Percentiles rank a stretch among this genome's conserved stretches.
These are phyloP conservation scores for Acropora tenuis DNA, from an alignment of 64 coral and sea anemone genomes.

Conservation along the genomic window DNA sequence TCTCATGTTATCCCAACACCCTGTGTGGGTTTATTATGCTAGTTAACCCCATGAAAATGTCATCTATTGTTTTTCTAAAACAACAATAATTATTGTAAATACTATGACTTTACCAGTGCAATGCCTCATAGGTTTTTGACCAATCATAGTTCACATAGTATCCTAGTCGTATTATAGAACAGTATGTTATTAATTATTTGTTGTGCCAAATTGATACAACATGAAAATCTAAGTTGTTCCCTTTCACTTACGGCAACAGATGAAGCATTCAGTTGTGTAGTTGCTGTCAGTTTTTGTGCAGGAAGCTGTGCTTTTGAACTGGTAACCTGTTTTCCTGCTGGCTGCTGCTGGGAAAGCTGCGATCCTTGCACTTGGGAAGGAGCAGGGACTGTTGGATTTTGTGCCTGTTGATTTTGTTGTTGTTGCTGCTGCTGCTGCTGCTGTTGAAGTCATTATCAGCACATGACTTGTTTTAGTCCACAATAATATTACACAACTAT, in stretches of 20 bases:
- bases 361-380: constrained; percentile 50
- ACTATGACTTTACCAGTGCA: too few species aligned
- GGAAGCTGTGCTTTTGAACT: constrained; percentile 1
- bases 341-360: constrained; percentile 39
- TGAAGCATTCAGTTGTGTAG: constrained; percentile 67
- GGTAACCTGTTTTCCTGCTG: constrained; percentile 42
- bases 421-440: constrained; percentile 51
- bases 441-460: background rate
- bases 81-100: too few species aligned
- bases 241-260: constrained; percentile 20
- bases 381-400: constrained; percentile 53
- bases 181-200: too few species aligned
- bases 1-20: too few species aligned
- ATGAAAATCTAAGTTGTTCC: too few species aligned
- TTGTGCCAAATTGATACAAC: too few species aligned
- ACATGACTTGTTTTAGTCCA: background rate
- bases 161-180: too few species aligned
- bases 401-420: constrained; percentile 60
- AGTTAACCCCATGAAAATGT: too few species aligned
- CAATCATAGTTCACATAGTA: too few species aligned
- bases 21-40: background rate
- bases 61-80: too few species aligned
- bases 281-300: constrained; percentile 65
- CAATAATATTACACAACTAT: too few species aligned
- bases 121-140: too few species aligned